Evolutionary conservation across 2,888 invertebrate genomes (phyloP).

Genomic region (Romanomermis culicivorax): DNA sequence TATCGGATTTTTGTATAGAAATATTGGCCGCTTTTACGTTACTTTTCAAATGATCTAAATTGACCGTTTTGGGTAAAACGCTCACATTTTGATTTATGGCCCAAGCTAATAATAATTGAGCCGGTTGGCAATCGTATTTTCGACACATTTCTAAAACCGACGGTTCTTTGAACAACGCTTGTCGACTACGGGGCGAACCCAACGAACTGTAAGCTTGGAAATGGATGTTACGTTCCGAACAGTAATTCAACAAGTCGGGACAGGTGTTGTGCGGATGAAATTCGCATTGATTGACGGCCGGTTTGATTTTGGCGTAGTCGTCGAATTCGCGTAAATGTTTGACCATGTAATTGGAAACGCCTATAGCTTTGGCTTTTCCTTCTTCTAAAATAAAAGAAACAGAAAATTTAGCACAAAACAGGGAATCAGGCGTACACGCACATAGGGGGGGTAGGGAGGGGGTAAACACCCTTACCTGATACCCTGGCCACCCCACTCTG

Average conservation of each 20-base stretch:
- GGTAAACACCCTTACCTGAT: too few relatives aligned
- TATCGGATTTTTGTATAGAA: too few relatives aligned
- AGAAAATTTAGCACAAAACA: too few relatives aligned
- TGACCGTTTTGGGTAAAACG: constrained; percentile 19
- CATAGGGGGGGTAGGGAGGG: too few relatives aligned
- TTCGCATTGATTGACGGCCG: too few relatives aligned
- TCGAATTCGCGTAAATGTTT: constrained; percentile 45
- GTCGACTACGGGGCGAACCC: constrained; percentile 26
- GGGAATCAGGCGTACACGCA: too few relatives aligned
- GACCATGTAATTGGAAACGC: constrained; percentile 57
- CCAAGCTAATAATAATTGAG: constrained; percentile 20
- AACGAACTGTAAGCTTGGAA: constrained; percentile 59
- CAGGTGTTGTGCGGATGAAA: constrained; percentile 54
- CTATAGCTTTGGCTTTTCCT: constrained; percentile 43
- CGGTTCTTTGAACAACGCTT: constrained; percentile 15
- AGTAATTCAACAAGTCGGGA: constrained; percentile 41
- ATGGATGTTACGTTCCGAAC: constrained; percentile 43
- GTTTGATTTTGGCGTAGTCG: constrained; percentile 33
- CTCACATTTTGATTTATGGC: too few relatives aligned
- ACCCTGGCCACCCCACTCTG: too few relatives aligned
- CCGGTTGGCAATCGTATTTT: constrained; percentile 17
- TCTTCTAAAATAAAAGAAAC: too few relatives aligned
- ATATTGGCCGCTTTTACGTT: constrained; percentile 5
- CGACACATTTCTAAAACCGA: constrained; percentile 13
- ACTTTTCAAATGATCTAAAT: constrained; percentile 11